Evolutionary conservation across 2,797 vertebrate genomes (phyloP), one percentile per base, ranked within the genome.

Genomic region (Alauda arvensis): DNA sequence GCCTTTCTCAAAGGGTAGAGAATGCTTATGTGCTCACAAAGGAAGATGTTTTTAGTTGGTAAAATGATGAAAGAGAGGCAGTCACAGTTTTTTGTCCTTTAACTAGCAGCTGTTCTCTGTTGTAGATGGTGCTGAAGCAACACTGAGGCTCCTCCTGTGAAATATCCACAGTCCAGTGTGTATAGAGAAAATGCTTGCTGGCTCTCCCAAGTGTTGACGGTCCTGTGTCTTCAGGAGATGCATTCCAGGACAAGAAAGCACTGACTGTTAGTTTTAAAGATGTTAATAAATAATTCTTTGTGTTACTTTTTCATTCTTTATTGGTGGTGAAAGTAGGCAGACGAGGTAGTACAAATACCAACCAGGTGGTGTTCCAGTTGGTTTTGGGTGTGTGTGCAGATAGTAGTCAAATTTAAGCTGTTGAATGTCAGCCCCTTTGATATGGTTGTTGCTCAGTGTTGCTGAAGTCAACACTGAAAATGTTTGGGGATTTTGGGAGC

Each of bases 51-150:
- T 70, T 83, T 72, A 25, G 18, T 51, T 20, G 9, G 33, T 72
- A 74, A 65, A 70, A 79, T 62, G 46, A 10, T 12, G 12, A 62
- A 79, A 69, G 25, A 65, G 53, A 52, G 37, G 26, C 3, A 25
- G 39, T 69, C 29, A 25, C 19, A n/a, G n/a, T 67, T 77, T 68
- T 89, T 66, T 70, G 48, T 76, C 42, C 53, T 92, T 83, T 94
- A 92, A 94, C 82, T 76, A 72, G 88, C 77, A 91, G 63, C 62
- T 94, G 39, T 93, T 92, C 78, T 94, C 82, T 92, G 45, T 95
- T 94, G 68, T 92, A 92, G 86, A 91, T 93, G 90, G 84, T 92
- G 88, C 92, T 90, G 94, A 93, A 93, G 88, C 74, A 93, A 87
- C 90, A n/a, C 70, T 78, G 84, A 89, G 74, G 84, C 37, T 91